phyloP scores from a whole-genome alignment of 2,888 invertebrate species.

The Pardosa pseudoannulata region DNA sequence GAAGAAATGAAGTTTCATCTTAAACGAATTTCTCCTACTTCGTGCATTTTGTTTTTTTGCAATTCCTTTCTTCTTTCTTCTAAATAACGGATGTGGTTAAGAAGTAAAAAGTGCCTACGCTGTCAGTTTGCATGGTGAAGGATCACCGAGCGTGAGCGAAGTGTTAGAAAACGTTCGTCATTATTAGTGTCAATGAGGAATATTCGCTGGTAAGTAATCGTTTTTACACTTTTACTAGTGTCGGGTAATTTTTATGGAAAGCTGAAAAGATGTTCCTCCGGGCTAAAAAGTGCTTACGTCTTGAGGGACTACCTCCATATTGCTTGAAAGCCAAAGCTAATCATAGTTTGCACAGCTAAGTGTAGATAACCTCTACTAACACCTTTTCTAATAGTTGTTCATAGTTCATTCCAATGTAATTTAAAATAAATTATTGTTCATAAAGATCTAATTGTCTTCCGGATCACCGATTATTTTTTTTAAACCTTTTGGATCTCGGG shows the following conservation, averaged over 20 bases:
- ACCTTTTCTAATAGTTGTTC: too few relatives aligned
- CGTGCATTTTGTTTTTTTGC: not conserved
- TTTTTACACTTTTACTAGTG: constrained; percentile 6
- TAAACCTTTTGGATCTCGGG: too few relatives aligned
- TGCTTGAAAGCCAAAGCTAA: too few relatives aligned
- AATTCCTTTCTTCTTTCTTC: not conserved
- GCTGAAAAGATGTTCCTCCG: not conserved
- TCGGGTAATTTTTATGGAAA: not conserved
- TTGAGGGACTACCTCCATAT: not conserved
- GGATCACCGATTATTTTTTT: too few relatives aligned
- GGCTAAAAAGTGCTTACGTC: not conserved
- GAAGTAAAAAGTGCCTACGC: not conserved
- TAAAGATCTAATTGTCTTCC: too few relatives aligned
- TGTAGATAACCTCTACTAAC: too few relatives aligned
- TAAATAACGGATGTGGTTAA: not conserved
- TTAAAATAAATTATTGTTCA: too few relatives aligned
- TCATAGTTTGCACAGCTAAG: too few relatives aligned
- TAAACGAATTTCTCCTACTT: too few relatives aligned
- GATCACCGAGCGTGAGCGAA: not conserved
- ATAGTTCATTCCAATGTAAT: too few relatives aligned
- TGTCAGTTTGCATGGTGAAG: not conserved
- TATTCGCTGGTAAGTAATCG: constrained; percentile 38
- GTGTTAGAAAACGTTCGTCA: constrained; percentile 35
- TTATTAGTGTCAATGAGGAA: constrained; percentile 56
- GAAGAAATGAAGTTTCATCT: too few relatives aligned